These are phyloP conservation scores for Noctilio leporinus DNA, from an alignment of 2,113 vertebrate species.

Conservation along the genomic window DNA sequence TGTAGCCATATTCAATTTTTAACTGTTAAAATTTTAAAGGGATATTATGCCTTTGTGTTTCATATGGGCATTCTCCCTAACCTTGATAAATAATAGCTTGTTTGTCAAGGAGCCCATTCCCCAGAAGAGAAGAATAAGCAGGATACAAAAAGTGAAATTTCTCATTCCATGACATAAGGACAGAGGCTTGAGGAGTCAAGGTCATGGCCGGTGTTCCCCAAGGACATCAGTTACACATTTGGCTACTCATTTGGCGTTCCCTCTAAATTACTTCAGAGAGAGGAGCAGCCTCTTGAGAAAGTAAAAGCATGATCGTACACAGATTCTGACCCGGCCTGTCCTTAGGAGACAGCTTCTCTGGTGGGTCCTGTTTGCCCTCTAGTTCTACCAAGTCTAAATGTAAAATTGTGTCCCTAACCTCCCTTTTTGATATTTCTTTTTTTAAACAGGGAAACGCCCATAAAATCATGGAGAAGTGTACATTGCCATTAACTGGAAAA, in stretches of 20 bases:
- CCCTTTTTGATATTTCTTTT: constrained; percentile 39
- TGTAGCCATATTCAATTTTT: not conserved
- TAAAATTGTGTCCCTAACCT: not conserved
- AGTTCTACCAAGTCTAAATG: not conserved
- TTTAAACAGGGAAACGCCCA: constrained; percentile 89
- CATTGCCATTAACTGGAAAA: constrained; percentile 92
- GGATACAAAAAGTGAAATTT: not conserved
- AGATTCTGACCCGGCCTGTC: not conserved
- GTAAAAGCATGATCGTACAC: not conserved
- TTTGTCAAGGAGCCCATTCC: not conserved
- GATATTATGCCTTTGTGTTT: not conserved
- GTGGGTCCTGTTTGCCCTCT: not conserved
- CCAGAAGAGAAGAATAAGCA: not conserved
- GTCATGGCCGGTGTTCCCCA: not conserved
- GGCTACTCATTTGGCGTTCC: not conserved
- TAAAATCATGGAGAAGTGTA: constrained; percentile 96
- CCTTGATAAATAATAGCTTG: not conserved
- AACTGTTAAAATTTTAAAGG: not conserved
- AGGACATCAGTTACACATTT: not conserved
- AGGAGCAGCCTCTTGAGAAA: not conserved
- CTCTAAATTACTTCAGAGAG: not conserved
- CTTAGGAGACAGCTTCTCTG: not conserved
- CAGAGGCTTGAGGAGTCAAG: not conserved
- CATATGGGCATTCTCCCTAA: not conserved
- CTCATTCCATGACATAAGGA: not conserved